Base-by-base conservation (phyloP, 1,140 invertebrate species). In the Halyomorpha halys region DNA sequence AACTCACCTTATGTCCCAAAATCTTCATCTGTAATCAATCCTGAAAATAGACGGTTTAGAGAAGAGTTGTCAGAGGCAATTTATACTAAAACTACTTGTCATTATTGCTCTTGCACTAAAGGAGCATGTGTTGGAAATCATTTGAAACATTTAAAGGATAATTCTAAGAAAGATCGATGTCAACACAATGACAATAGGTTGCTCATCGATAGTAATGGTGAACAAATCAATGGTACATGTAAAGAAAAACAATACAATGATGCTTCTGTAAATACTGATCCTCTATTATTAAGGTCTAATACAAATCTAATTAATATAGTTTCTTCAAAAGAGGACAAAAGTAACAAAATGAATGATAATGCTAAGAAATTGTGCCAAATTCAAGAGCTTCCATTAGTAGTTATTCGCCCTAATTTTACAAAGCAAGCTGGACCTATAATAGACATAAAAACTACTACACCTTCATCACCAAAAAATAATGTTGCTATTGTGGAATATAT, bases 341-440 rank as follows among this genome's bases (percentile, higher is more conserved):
- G 16, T 16, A 18, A 14, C 13, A 60, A 21, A 23, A 21, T 19
- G n/a, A 39, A 39, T 39, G 34, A 39, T 39, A 6, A 53, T 53
- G 15, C 27, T 44, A 18, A 18, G 15, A 63, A 54, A 53, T 54
- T 53, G 16, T 53, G 19, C 51, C 19, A 49, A 16, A 49, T 65
- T 9, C 64, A 65, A 27, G 45, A 65, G 18, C 56, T 65, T 19
- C 64, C 64, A 15, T 27, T 30, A 44, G 47, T 65, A 16, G 61
- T 39, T 27, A 65, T 65, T 27, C 34, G 64, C 0, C 56, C 59
- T 15, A 44, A 60, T 18, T 60, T 65, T 8, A 60, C 60, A 44
- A 61, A 51, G 15, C 64, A 65, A 49, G n/a, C 18, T 30, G 59
- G 64, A 13, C 44, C 56, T 3, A 16, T 34, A 30, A 44, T 65